These are phyloP conservation scores for Corella eumyota DNA, from an alignment of 23 tunicate species.

Conservation along the genomic window DNA sequence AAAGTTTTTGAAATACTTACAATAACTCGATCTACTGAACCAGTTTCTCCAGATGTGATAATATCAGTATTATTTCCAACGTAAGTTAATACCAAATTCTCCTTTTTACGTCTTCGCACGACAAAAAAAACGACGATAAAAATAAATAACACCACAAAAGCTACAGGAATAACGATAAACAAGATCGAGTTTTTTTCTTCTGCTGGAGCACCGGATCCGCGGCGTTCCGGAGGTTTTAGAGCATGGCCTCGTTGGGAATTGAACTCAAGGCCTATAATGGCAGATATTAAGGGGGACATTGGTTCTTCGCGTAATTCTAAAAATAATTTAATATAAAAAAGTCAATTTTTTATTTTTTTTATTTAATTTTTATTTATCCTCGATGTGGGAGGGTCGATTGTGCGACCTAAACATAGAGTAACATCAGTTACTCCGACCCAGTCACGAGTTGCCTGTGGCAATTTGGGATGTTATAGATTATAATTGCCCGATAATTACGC, in stretches of 20 bases:
- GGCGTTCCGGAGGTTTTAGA: neutral
- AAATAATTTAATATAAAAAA: no score
- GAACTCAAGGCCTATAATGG: conserved; percentile 2
- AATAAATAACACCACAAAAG: neutral
- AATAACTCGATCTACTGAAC: conserved; percentile 10
- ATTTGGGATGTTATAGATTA: no score
- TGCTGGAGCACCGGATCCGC: neutral
- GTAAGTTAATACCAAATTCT: neutral
- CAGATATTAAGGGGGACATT: no score
- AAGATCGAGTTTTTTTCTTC: neutral
- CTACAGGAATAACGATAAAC: conserved; percentile 4
- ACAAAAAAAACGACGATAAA: conserved; percentile 6
- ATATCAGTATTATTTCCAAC: neutral
- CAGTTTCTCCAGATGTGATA: neutral
- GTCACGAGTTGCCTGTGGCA: no score
- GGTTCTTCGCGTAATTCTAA: no score
- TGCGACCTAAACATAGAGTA: no score
- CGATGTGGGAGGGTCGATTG: no score
- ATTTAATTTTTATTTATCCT: no score
- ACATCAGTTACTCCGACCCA: no score
- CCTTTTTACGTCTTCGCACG: conserved; percentile 2
- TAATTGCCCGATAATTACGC: no score
- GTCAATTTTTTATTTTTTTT: no score
- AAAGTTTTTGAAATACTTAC: neutral
- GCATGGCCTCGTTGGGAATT: conserved; percentile 4